phyloP scores from a whole-genome alignment of 2,113 vertebrate genomes.

The Thalassoma bifasciatum region DNA sequence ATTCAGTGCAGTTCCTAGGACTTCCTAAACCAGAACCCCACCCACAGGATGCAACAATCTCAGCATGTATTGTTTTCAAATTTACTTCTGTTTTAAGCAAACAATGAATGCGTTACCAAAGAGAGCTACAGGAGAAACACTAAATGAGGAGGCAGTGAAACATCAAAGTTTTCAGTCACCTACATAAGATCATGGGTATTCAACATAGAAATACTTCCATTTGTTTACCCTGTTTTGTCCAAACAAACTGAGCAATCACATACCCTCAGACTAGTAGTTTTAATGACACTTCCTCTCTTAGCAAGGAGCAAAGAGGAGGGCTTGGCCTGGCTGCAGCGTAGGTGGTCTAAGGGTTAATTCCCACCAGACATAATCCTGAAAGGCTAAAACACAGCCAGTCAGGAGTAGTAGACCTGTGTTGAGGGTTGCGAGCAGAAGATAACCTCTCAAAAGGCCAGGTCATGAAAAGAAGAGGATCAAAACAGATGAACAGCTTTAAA shows the following conservation, averaged over 20 bases:
- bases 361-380: conserved; percentile 70
- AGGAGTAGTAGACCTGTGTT: conserved; percentile 56
- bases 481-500: conserved; percentile 39
- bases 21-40: conserved; percentile 78
- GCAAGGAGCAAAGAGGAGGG: conserved; percentile 39
- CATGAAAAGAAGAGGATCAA: conserved; percentile 46
- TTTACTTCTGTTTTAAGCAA: conserved; percentile 60
- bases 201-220: conserved; percentile 31
- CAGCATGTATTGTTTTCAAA: conserved; percentile 74
- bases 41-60: conserved; percentile 80
- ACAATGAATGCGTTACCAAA: conserved; percentile 26
- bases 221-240: conserved; percentile 50
- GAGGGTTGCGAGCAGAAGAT: conserved; percentile 45
- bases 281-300: conserved; percentile 59
- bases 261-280: conserved; percentile 47
- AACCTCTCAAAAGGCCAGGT: conserved; percentile 59
- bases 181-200: conserved; percentile 14
- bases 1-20: conserved; percentile 76
- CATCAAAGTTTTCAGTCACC: conserved; percentile 15
- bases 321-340: conserved; percentile 38
- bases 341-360: conserved; percentile 76
- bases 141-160: conserved; percentile 14
- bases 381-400: conserved; percentile 47
- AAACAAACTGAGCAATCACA: conserved; percentile 66
- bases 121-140: neutral